These are phyloP conservation scores for Smittia sp. DNA, from an alignment of 2,888 invertebrate species.

Conservation along the genomic window DNA sequence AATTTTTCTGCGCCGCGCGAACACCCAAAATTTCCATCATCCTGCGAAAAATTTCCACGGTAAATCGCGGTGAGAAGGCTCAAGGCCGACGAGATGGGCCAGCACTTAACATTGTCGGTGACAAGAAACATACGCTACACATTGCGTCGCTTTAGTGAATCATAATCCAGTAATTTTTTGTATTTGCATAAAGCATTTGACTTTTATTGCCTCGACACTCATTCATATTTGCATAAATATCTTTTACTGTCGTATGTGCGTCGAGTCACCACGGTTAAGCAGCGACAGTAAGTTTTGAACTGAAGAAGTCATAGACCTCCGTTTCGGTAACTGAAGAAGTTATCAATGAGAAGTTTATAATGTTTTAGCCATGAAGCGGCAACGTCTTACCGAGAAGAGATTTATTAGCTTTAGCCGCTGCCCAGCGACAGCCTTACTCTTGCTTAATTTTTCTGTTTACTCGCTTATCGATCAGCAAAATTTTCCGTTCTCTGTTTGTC, in stretches of 20 bases:
- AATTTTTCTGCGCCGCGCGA: background rate
- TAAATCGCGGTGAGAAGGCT: no score
- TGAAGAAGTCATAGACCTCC: background rate
- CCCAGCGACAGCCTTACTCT: no score
- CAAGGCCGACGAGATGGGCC: no score
- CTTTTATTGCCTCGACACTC: background rate
- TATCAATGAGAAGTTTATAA: no score
- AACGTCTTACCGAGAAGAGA: no score
- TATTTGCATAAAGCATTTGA: slow-evolving; percentile 12
- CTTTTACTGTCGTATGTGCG: background rate
- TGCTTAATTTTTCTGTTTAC: background rate
- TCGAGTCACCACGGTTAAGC: background rate
- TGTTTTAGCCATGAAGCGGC: no score
- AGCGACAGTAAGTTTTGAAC: background rate
- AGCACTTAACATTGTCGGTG: no score
- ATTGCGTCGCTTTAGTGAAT: background rate
- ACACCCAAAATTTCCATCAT: no score
- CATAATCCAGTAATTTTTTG: background rate
- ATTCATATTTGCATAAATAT: background rate
- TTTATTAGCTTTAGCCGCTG: no score
- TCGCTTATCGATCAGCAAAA: background rate
- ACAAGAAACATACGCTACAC: background rate
- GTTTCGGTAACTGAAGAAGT: no score
- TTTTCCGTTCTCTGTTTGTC: background rate
- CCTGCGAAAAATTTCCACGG: no score